Conservation (phyloP, 2,113 vertebrate species). For the Elgaria multicarinata region DNA sequence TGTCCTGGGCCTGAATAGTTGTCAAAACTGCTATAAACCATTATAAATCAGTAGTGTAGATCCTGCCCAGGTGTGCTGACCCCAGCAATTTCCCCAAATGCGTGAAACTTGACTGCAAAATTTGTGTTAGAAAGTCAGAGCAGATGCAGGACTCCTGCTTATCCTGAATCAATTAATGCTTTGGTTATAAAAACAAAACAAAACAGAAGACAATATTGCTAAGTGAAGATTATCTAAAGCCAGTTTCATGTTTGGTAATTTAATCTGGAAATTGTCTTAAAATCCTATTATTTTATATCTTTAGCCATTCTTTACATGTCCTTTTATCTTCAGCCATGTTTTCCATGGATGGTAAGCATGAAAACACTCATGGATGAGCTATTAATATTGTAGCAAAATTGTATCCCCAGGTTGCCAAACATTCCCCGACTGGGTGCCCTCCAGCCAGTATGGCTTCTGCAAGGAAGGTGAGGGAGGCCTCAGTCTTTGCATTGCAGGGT, state of each 20-base stretch:
- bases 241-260: neutral
- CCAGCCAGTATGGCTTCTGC: too few species aligned
- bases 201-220: neutral
- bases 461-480: neutral
- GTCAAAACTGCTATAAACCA: too few species aligned
- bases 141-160: slow-evolving; percentile 13
- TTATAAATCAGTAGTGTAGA: too few species aligned
- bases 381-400: neutral
- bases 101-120: too few species aligned
- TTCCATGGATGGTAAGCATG: neutral
- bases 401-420: neutral
- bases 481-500: too few species aligned
- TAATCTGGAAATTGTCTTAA: neutral
- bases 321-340: neutral
- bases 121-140: slow-evolving; percentile 7
- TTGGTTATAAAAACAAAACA: neutral
- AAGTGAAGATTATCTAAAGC: neutral
- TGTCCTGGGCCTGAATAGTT: too few species aligned
- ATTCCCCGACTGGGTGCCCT: too few species aligned
- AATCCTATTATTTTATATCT: neutral
- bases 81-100: too few species aligned
- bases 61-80: too few species aligned
- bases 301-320: too few species aligned
- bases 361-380: neutral
- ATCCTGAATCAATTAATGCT: neutral